These are phyloP conservation scores for Eubasilissa splendida DNA, from an alignment of 2,888 invertebrate genomes.

Conservation along the genomic window DNA sequence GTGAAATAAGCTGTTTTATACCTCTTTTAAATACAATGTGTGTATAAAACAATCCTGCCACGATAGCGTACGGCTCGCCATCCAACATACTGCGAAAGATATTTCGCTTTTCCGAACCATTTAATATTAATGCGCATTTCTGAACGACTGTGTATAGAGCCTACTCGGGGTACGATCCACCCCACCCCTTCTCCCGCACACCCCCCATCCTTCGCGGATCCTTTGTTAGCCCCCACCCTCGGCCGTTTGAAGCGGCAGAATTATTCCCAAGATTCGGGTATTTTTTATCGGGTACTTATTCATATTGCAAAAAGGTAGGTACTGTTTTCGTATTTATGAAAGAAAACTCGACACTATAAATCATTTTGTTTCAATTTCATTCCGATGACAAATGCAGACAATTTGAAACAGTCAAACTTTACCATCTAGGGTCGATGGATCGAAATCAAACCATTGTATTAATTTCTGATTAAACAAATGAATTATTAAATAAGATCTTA, in stretches of 20 bases:
- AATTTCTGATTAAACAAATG: no score
- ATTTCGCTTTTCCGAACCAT: conserved; percentile 72
- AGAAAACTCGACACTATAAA: no score
- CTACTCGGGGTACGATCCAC: conserved; percentile 2
- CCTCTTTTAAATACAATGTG: no score
- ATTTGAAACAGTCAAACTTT: no score
- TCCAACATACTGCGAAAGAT: conserved; percentile 47
- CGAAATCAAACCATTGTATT: no score
- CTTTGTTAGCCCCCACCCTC: conserved; percentile 26
- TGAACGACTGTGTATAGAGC: conserved; percentile 51
- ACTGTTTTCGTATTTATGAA: no score
- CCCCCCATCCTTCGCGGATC: neutral
- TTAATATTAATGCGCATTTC: conserved; percentile 76
- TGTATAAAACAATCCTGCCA: conserved; percentile 16
- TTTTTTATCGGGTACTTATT: conserved; percentile 37
- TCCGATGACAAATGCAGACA: no score
- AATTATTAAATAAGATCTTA: no score
- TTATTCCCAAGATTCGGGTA: conserved; percentile 27
- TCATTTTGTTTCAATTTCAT: no score
- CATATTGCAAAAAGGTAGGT: conserved; percentile 3
- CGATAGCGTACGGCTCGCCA: conserved; percentile 2
- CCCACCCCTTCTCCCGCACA: neutral
- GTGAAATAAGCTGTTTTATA: no score
- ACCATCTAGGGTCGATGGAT: no score
- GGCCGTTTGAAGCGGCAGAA: conserved; percentile 27